phyloP scores from a whole-genome alignment of 2,888 invertebrate genomes.

The Lithophane semibrunnea region DNA sequence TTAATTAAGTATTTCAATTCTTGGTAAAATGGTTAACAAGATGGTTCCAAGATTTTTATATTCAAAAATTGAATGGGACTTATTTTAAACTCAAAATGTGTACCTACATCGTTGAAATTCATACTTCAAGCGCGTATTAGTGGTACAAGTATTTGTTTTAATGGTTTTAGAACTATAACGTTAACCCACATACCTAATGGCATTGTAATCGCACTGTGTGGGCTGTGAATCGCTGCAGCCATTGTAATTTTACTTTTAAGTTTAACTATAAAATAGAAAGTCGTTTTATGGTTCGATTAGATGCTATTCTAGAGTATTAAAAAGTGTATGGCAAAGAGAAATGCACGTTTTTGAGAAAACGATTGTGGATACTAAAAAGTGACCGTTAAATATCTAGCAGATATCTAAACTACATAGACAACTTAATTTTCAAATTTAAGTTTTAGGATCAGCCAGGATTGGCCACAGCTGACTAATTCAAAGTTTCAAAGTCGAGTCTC shows the following conservation, averaged over 20 bases:
- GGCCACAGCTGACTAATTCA: neutral
- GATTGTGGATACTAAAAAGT: neutral
- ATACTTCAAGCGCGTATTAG: constrained; percentile 5
- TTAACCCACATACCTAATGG: constrained; percentile 60
- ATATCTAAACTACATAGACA: neutral
- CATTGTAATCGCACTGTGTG: constrained; percentile 56
- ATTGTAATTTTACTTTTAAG: constrained; percentile 47
- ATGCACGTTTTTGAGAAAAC: constrained; percentile 10
- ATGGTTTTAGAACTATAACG: constrained; percentile 50
- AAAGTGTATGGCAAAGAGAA: constrained; percentile 28
- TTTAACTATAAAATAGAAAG: constrained; percentile 56
- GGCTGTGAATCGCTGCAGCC: constrained; percentile 36
- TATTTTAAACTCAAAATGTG: neutral
- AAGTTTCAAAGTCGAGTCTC: neutral
- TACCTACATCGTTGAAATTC: constrained; percentile 1
- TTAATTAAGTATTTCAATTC: neutral
- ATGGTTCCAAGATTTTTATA: neutral
- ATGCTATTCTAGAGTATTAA: constrained; percentile 14
- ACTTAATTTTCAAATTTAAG: neutral
- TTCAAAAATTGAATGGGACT: neutral
- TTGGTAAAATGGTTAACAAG: neutral
- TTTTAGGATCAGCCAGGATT: neutral
- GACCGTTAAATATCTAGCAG: neutral
- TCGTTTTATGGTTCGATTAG: constrained; percentile 44
- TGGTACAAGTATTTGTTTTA: constrained; percentile 42